Conservation (phyloP, 2,113 vertebrate genomes). For the Cervus canadensis region DNA sequence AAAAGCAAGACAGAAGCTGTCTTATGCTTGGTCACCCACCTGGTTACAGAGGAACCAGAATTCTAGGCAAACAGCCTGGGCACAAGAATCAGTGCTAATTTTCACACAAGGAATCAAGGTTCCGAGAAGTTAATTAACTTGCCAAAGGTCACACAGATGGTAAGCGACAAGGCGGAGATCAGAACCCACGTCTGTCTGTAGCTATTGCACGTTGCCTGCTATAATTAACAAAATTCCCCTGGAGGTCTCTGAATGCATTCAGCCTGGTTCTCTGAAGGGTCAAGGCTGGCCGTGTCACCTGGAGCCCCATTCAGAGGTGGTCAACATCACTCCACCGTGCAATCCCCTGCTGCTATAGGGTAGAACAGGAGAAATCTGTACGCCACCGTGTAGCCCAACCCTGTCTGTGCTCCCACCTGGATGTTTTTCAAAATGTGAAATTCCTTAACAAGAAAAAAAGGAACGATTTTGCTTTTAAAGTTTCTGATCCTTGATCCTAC, state of each 20-base stretch:
- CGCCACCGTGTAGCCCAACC: not conserved
- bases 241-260: not conserved
- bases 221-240: not conserved
- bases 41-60: not conserved
- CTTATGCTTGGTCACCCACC: not conserved
- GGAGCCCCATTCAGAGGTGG: not conserved
- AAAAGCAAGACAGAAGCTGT: not conserved
- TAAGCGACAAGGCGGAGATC: not conserved
- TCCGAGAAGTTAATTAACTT: not conserved
- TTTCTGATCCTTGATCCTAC: not conserved
- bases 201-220: not conserved
- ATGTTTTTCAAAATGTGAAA: not conserved
- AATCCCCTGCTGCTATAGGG: not conserved
- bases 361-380: not conserved
- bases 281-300: not conserved
- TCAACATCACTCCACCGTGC: not conserved
- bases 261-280: not conserved
- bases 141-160: not conserved
- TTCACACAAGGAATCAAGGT: not conserved
- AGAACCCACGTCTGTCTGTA: not conserved
- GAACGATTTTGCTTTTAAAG: not conserved
- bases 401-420: not conserved
- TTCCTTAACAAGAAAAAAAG: not conserved
- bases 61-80: not conserved
- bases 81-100: not conserved